Evolutionary conservation across 2,888 invertebrate genomes (phyloP).

Genomic region (Artemia sinica): DNA sequence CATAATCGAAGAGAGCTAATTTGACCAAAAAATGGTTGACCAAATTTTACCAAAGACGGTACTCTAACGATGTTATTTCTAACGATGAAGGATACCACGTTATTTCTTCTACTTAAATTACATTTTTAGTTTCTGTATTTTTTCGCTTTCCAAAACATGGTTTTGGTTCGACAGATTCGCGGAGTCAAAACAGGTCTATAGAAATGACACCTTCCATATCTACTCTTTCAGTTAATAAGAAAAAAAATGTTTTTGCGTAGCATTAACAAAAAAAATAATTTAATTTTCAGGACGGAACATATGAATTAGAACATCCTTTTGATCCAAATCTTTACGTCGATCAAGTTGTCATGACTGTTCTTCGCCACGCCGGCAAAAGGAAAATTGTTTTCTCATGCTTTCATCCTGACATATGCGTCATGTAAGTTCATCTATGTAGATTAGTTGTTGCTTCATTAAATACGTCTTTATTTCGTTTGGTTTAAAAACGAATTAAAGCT

Average conservation of each 20-base stretch:
- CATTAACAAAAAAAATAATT: background rate
- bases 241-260: background rate
- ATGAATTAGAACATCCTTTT: slow-evolving; percentile 67
- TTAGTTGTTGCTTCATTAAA: no score
- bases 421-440: slow-evolving; percentile 37
- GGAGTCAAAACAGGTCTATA: no score
- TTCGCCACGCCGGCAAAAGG: slow-evolving; percentile 57
- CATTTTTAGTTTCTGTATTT: background rate
- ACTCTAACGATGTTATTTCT: no score
- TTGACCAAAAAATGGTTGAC: no score
- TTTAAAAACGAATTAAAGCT: no score
- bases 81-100: no score
- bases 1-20: no score
- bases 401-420: slow-evolving; percentile 85
- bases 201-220: background rate
- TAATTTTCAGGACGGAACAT: slow-evolving; percentile 49
- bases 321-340: slow-evolving; percentile 88
- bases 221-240: background rate
- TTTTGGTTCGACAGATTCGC: no score
- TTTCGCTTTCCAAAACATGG: no score
- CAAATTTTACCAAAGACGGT: no score
- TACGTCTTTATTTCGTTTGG: no score
- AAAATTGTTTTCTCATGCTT: slow-evolving; percentile 85
- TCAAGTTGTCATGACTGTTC: slow-evolving; percentile 59
- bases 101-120: no score